phyloP scores from a whole-genome alignment of 2,888 invertebrate species.

The Zootermopsis nevadensis region DNA sequence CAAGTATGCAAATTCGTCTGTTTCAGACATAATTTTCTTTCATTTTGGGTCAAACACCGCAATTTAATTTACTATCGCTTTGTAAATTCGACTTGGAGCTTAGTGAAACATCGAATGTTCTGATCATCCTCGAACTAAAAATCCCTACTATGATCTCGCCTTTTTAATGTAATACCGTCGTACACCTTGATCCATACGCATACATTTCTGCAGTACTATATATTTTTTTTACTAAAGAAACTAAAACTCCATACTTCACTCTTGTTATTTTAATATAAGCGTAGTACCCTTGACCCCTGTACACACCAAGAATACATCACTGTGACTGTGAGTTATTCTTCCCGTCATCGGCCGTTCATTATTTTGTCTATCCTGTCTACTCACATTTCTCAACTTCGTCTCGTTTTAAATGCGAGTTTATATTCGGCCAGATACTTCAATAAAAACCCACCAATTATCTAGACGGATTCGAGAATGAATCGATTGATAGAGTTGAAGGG shows the following conservation, averaged over 20 bases:
- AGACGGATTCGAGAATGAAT: background rate
- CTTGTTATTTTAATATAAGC: background rate
- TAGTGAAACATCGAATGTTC: too few relatives aligned
- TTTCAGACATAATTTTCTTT: too few relatives aligned
- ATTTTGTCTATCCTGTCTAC: background rate
- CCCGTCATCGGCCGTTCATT: slow-evolving; percentile 4
- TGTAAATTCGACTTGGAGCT: too few relatives aligned
- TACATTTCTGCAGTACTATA: too few relatives aligned
- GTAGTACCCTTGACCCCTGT: background rate
- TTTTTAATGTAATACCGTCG: too few relatives aligned
- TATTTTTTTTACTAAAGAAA: too few relatives aligned
- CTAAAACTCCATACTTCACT: background rate
- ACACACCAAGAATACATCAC: background rate
- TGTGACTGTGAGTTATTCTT: background rate
- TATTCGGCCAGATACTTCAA: background rate
- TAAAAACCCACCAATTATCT: background rate
- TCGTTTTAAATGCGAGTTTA: background rate
- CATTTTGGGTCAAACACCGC: too few relatives aligned
- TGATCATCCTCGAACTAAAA: too few relatives aligned
- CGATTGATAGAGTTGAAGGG: background rate
- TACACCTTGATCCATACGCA: too few relatives aligned
- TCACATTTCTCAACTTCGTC: background rate
- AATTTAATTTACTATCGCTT: too few relatives aligned
- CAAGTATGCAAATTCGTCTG: too few relatives aligned
- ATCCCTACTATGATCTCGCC: too few relatives aligned